Evolutionary conservation across 2,797 vertebrate genomes (phyloP).

Genomic region (Tragelaphus eurycerus): DNA sequence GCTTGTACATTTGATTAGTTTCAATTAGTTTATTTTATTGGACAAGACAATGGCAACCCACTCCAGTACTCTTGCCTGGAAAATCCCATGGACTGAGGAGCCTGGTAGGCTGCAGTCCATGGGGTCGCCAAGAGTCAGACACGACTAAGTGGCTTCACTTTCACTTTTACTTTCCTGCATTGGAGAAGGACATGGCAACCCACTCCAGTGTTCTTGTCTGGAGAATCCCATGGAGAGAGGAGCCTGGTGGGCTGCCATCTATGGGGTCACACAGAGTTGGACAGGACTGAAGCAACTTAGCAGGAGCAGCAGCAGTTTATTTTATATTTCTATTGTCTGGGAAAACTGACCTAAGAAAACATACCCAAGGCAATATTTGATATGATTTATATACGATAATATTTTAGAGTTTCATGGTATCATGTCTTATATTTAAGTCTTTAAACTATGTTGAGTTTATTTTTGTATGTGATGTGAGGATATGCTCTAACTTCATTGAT

Average conservation of each 20-base stretch:
- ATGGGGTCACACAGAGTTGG: fast-evolving
- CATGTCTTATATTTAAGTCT: not conserved
- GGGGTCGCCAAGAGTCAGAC: no score
- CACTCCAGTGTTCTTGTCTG: no score
- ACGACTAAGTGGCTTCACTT: no score
- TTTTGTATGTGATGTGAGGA: not conserved
- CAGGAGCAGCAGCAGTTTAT: not conserved
- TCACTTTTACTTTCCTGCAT: no score
- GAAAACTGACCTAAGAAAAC: not conserved
- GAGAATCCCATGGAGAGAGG: fast-evolving
- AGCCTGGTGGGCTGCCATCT: not conserved
- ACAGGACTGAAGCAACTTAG: fast-evolving
- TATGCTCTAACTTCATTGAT: not conserved
- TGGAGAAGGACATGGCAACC: no score
- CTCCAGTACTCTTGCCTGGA: not conserved
- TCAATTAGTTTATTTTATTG: not conserved
- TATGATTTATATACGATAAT: not conserved
- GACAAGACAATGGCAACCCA: not conserved
- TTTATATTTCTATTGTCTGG: not conserved
- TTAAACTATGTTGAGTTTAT: not conserved
- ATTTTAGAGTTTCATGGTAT: not conserved
- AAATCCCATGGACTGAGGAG: not conserved
- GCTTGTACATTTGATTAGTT: not conserved
- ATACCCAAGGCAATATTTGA: not conserved
- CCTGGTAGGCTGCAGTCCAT: not conserved